A percentile compares a stretch with the other conserved stretches of the same genome.
These are phyloP conservation scores for Microchrysa polita DNA, from an alignment of 2,888 invertebrate species.

Conservation along the genomic window DNA sequence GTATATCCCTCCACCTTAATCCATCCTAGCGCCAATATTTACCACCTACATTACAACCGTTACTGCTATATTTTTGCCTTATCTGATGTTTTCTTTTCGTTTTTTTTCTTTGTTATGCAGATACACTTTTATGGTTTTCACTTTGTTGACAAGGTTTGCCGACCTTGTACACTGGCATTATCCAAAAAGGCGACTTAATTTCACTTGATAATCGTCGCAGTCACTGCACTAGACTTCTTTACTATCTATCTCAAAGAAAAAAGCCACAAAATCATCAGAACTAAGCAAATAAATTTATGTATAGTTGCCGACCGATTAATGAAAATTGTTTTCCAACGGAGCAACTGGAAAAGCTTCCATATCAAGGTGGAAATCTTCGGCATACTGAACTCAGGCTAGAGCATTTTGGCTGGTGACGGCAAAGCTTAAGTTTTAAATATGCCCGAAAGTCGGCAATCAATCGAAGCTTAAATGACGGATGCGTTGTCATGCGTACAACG, in stretches of 20 bases:
- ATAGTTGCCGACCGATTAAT: not conserved
- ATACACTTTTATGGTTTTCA: constrained; percentile 32
- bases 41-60: constrained; percentile 26
- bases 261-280: not conserved
- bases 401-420: constrained; percentile 1
- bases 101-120: constrained; percentile 22
- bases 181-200: not conserved
- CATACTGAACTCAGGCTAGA: not conserved
- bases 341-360: constrained; percentile 31
- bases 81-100: constrained; percentile 33
- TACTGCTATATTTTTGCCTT: constrained; percentile 23
- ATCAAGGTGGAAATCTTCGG: constrained; percentile 23
- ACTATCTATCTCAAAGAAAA: not conserved
- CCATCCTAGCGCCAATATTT: not conserved
- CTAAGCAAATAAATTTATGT: not conserved
- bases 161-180: constrained; percentile 36
- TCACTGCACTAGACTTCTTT: not conserved
- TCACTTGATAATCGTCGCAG: not conserved
- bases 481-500: constrained; percentile 15
- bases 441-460: constrained; percentile 29
- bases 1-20: not conserved
- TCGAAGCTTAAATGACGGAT: constrained; percentile 1
- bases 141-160: constrained; percentile 28
- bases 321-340: not conserved
- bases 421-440: not conserved